Evolutionary conservation across 2,113 vertebrate genomes (phyloP).

Genomic region (Oostethus manadensis): DNA sequence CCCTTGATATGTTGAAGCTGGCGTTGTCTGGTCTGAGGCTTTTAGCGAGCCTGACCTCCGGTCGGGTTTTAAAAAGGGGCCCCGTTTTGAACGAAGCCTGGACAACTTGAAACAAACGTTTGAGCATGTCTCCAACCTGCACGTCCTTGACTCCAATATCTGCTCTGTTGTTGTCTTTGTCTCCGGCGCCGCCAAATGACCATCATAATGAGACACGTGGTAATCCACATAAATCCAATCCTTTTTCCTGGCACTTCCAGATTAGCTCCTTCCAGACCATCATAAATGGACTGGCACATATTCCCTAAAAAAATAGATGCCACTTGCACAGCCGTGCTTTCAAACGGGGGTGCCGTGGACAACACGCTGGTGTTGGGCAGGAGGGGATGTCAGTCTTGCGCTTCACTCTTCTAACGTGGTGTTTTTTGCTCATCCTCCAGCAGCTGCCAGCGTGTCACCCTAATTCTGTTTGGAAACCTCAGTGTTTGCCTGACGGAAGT

Average conservation of each 20-base stretch:
- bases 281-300: conserved; percentile 25
- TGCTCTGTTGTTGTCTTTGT: conserved; percentile 31
- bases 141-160: conserved; percentile 8
- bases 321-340: conserved; percentile 11
- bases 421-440: conserved; percentile 12
- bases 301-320: conserved; percentile 36
- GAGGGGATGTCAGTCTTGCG: conserved; percentile 3
- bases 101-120: conserved; percentile 7
- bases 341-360: conserved; percentile 20
- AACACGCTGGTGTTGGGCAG: not conserved
- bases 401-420: conserved; percentile 18
- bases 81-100: not conserved
- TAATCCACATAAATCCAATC: conserved; percentile 38
- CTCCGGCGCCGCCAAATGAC: conserved; percentile 19
- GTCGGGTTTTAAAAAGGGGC: not conserved
- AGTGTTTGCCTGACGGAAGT: too few relatives aligned
- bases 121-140: not conserved
- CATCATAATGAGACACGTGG: conserved; percentile 16
- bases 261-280: conserved; percentile 25
- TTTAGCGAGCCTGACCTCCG: too few relatives aligned
- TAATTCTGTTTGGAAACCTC: not conserved
- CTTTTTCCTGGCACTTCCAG: conserved; percentile 31
- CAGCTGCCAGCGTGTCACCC: too few relatives aligned
- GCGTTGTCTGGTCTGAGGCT: too few relatives aligned
- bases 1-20: too few relatives aligned